A percentile compares a stretch with the other conserved stretches of the same genome.
These are phyloP conservation scores for Rhopalosiphum nymphaeae DNA, from an alignment of 2,888 invertebrate species.

Conservation along the genomic window DNA sequence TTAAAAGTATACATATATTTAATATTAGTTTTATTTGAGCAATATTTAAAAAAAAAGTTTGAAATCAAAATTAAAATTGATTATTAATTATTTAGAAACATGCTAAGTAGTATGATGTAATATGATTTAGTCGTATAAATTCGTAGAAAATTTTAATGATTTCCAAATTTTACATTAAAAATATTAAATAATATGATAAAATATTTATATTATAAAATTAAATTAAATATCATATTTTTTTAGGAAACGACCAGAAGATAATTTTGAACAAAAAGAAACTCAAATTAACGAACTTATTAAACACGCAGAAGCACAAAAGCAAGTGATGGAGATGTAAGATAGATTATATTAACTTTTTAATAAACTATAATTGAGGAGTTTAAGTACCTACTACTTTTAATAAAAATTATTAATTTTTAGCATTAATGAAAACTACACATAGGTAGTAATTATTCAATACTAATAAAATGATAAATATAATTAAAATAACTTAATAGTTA, in stretches of 20 bases:
- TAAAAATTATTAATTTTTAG: background rate
- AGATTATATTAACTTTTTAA: background rate
- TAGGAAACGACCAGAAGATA: slow-evolving; percentile 1
- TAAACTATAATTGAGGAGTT: background rate
- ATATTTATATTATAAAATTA: background rate
- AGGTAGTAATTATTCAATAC: background rate
- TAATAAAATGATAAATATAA: background rate
- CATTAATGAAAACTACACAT: background rate
- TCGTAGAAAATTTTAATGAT: background rate
- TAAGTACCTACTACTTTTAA: background rate
- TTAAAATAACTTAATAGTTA: background rate
- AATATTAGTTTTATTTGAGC: background rate
- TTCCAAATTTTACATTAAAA: background rate
- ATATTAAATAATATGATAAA: background rate
- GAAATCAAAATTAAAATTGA: background rate
- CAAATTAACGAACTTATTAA: slow-evolving; percentile 27
- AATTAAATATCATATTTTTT: background rate
- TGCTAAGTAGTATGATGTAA: background rate
- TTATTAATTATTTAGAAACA: background rate
- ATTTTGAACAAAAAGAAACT: slow-evolving; percentile 9
- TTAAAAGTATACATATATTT: background rate
- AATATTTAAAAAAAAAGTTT: background rate
- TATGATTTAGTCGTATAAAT: background rate
- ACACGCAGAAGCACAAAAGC: slow-evolving; percentile 2
- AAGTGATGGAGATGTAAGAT: slow-evolving; percentile 42